phyloP scores from a whole-genome alignment of 2,888 invertebrate genomes.

The Agonopterix arenella region DNA sequence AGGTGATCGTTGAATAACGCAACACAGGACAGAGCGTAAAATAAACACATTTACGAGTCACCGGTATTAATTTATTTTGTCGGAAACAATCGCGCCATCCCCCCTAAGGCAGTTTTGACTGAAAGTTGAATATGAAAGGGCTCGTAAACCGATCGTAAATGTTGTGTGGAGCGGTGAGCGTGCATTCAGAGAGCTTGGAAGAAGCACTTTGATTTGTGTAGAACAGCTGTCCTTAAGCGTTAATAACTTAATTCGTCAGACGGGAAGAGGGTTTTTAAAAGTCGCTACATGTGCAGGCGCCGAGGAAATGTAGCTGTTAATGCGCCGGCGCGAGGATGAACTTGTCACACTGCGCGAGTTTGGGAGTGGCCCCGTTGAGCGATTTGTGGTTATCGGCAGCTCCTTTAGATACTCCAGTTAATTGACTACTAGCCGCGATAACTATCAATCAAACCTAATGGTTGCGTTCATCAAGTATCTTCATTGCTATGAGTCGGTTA shows the following conservation, averaged over 20 bases:
- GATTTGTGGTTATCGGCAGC: conserved; percentile 58
- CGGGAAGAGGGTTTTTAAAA: conserved; percentile 64
- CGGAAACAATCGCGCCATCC: conserved; percentile 57
- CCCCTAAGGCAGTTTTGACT: conserved; percentile 36
- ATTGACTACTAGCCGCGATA: conserved; percentile 50
- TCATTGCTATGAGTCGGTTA: conserved; percentile 5
- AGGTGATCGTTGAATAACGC: conserved; percentile 11
- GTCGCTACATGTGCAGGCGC: conserved; percentile 55
- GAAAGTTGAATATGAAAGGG: conserved; percentile 67
- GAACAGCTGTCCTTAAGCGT: conserved; percentile 68
- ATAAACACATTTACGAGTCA: conserved; percentile 55
- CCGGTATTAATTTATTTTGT: conserved; percentile 65
- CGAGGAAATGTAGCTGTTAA: conserved; percentile 47
- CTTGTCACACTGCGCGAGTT: conserved; percentile 32
- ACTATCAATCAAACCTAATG: conserved; percentile 34
- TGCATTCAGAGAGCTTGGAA: conserved; percentile 50
- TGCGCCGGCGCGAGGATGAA: conserved; percentile 45
- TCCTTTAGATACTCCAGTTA: conserved; percentile 40
- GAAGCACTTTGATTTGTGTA: conserved; percentile 72
- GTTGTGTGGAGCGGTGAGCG: conserved; percentile 50
- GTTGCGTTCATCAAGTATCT: conserved; percentile 12
- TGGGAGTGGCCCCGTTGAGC: conserved; percentile 40
- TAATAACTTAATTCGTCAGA: conserved; percentile 77
- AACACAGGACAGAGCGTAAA: conserved; percentile 30
- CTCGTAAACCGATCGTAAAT: conserved; percentile 69